Conservation (phyloP, 2,888 invertebrate genomes). For the Cheilosia impressa region DNA sequence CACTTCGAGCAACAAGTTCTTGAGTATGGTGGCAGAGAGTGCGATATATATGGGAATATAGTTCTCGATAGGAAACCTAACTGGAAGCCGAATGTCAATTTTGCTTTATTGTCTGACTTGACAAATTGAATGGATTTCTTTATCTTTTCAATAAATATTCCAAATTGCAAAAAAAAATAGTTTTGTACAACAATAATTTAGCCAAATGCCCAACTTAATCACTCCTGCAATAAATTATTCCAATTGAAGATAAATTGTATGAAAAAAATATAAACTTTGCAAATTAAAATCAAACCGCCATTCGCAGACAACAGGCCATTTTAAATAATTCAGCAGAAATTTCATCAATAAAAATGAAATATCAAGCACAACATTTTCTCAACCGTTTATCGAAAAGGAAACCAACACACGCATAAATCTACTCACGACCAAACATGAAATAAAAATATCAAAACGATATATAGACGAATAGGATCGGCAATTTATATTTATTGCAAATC, state of each 20-base stretch:
- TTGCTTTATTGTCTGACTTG: too few relatives aligned
- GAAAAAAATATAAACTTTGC: slow-evolving; percentile 25
- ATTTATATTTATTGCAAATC: slow-evolving; percentile 56
- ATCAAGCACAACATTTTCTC: slow-evolving; percentile 20
- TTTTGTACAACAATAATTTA: background rate
- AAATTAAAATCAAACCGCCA: slow-evolving; percentile 44
- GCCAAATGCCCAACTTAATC: background rate
- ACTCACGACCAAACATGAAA: background rate
- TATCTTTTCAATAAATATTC: too few relatives aligned
- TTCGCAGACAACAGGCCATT: slow-evolving; percentile 30
- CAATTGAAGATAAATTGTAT: slow-evolving; percentile 1
- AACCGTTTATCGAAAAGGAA: slow-evolving; percentile 8
- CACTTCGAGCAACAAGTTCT: too few relatives aligned
- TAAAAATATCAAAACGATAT: background rate
- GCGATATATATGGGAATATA: too few relatives aligned
- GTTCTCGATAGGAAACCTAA: too few relatives aligned
- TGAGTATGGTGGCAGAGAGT: too few relatives aligned
- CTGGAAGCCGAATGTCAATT: too few relatives aligned
- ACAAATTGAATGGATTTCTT: too few relatives aligned
- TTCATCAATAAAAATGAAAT: background rate
- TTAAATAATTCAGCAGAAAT: slow-evolving; percentile 42
- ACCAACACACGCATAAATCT: background rate
- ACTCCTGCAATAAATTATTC: slow-evolving; percentile 8
- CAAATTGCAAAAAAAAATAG: too few relatives aligned
- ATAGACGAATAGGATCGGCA: slow-evolving; percentile 1